A percentile compares a stretch with the other conserved stretches of the same genome.
Conservation (phyloP, 2,113 vertebrate species). For the Cettia cetti region DNA sequence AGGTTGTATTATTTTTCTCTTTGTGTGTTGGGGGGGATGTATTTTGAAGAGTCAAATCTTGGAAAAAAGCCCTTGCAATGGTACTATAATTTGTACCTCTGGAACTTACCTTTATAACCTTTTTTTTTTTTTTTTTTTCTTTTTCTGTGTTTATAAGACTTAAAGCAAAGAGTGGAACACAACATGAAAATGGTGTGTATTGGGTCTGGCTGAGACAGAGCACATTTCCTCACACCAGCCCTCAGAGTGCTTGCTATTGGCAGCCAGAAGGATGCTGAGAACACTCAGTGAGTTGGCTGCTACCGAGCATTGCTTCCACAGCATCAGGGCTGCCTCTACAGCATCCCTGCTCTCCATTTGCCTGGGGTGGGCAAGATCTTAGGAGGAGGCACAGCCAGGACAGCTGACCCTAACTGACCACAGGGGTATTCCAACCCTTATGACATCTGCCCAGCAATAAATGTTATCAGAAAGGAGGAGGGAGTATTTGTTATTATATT, state of each 20-base stretch:
- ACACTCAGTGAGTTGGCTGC: fast-evolving
- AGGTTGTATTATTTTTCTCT: background rate
- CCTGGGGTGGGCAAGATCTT: background rate
- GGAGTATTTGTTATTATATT: fast-evolving
- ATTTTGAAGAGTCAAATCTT: background rate
- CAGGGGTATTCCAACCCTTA: too few species aligned
- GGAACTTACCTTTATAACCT: background rate
- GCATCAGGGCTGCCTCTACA: background rate
- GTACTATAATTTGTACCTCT: background rate
- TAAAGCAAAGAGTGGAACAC: background rate
- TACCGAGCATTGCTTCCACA: background rate
- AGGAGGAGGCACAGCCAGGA: background rate
- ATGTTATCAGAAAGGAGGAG: background rate
- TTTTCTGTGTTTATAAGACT: background rate
- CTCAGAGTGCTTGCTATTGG: fast-evolving
- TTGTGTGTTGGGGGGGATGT: too few species aligned
- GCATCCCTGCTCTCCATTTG: background rate
- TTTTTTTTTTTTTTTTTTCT: too few species aligned
- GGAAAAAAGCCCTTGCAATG: background rate
- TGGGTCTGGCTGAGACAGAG: background rate
- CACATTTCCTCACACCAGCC: background rate
- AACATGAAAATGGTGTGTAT: background rate
- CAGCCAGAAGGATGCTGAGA: background rate
- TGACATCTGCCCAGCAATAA: background rate
- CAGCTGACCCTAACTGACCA: background rate